Base-by-base conservation (phyloP, 2,888 invertebrate species). In the Stenchaetothrips biformis region DNA sequence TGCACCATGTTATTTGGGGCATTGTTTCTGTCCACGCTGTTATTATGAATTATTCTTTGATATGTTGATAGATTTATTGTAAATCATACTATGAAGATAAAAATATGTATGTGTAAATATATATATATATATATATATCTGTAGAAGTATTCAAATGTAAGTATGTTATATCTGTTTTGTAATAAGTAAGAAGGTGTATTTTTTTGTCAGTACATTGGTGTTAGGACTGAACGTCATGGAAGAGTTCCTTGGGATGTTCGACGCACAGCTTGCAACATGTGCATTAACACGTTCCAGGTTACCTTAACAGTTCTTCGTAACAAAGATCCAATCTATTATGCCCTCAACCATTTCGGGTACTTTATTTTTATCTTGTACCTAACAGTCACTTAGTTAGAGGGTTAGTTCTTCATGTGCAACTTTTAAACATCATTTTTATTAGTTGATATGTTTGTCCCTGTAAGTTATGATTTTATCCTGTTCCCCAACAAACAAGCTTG, bases 11-110 rank as follows among this genome's bases (percentile, higher is more conserved):
- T 74, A 11, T 74, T 25, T 7, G 18, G 67, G 11, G 21, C 67
- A 21, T 74, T 74, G 67, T 74, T 74, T 74, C 67, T 74, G 67
- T 74, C 67, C 67, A 74, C 25, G 25, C 67, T 74, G 67, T 74
- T 74, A 74, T 21, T 8, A 74, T 25, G 59, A 74, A 11, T 74
- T 25, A 25, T 25, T 74, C n/a, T 74, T 74, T 74, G 25, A 74
- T 74, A 21, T 74, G 25, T 74, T 74, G 21, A 74, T 21, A 74
- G 67, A 21, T 74, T 74, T 74, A 74, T 74, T 74, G 67, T 74
- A 74, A 74, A 74, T 74, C 67, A 21, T 25, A 25, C 67, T 25
- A 74, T 25, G 25, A 74, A 74, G 67, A 74, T 74, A 21, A 21
- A 25, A 74, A 21, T 67, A 67, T 67, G 21, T 67, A 67, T n/a